Percentiles rank a stretch among this genome's conserved stretches.
These are phyloP conservation scores for Erpobdella octoculata DNA, from an alignment of 2,888 invertebrate species.

Conservation along the genomic window DNA sequence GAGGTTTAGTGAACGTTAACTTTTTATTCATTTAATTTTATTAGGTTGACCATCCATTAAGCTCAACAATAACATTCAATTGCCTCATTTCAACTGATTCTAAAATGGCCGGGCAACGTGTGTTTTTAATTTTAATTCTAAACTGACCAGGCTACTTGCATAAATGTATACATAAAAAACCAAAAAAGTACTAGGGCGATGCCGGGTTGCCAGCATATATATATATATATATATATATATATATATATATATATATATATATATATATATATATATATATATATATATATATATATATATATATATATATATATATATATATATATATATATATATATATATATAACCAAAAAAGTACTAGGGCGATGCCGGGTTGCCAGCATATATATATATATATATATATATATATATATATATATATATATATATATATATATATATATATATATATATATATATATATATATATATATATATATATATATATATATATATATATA, in stretches of 20 bases:
- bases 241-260: background rate
- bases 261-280: background rate
- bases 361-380: slow-evolving; percentile 14
- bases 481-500: background rate
- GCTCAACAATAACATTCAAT: no score
- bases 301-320: background rate
- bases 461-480: slow-evolving; percentile 12
- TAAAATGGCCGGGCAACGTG: no score
- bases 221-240: background rate
- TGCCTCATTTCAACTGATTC: background rate
- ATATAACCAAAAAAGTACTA: background rate
- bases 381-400: slow-evolving; percentile 32
- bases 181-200: no score
- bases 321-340: background rate
- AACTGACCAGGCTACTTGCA: no score
- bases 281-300: background rate
- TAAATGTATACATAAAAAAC: no score
- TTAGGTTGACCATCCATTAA: no score
- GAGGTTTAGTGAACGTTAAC: no score
- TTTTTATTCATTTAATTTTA: no score
- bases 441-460: slow-evolving; percentile 23
- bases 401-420: slow-evolving; percentile 30
- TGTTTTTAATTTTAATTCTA: no score
- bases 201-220: background rate
- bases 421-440: slow-evolving; percentile 31